Conservation (phyloP, 2,797 vertebrate genomes). For the Danio albolineatus region DNA sequence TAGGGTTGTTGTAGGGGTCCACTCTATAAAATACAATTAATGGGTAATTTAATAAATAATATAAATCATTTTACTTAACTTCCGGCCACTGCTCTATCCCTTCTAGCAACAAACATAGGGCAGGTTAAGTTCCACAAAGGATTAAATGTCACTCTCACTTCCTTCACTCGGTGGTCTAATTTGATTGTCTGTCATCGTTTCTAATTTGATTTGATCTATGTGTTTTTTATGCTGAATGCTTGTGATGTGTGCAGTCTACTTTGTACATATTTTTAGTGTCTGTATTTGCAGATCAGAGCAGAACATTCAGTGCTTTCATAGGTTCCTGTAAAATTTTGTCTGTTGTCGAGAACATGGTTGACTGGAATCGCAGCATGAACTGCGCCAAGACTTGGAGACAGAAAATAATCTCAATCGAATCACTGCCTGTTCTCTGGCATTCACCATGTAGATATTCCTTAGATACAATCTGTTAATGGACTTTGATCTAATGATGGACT, state of each 20-base stretch:
- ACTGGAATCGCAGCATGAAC: conserved; percentile 10
- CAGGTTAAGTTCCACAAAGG: background rate
- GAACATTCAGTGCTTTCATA: background rate
- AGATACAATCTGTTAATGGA: conserved; percentile 31
- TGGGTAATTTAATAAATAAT: too few relatives aligned
- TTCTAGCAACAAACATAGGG: too few relatives aligned
- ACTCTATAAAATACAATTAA: too few relatives aligned
- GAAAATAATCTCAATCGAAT: conserved; percentile 8
- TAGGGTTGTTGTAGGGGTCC: too few relatives aligned
- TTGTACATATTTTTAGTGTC: background rate
- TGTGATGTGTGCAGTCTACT: background rate
- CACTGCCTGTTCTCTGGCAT: conserved; percentile 11
- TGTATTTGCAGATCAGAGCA: background rate
- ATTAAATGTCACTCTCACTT: background rate
- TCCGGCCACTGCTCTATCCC: too few relatives aligned
- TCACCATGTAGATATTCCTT: conserved; percentile 9
- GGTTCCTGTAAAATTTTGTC: conserved; percentile 6
- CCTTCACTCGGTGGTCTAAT: background rate
- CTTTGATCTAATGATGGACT: conserved; percentile 44
- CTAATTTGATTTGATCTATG: background rate
- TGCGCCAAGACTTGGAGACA: background rate
- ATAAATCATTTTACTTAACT: too few relatives aligned
- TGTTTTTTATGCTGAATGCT: background rate
- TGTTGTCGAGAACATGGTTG: conserved; percentile 19
- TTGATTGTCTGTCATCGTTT: too few relatives aligned